phyloP scores from a whole-genome alignment of 2,797 vertebrate species.

The Nannoperca obscura region DNA sequence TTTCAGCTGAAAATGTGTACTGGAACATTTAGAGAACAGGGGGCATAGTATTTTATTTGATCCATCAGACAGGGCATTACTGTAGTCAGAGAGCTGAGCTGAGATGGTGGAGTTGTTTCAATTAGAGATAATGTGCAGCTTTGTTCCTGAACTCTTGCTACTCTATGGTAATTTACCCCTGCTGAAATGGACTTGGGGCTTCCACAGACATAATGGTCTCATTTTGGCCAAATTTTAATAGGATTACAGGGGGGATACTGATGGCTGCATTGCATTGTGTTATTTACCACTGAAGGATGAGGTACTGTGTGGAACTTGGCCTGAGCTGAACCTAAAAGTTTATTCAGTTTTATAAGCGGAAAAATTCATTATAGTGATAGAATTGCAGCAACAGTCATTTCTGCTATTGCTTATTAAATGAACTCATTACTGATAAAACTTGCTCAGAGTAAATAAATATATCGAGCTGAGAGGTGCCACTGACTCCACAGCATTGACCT shows the following conservation, averaged over 20 bases:
- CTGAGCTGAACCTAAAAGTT: constrained; percentile 31
- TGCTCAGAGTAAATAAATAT: background rate
- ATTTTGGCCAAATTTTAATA: constrained; percentile 78
- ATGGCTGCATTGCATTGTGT: constrained; percentile 54
- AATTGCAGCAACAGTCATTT: background rate
- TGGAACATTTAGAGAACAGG: constrained; percentile 50
- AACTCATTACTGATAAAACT: constrained; percentile 1
- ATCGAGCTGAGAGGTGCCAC: background rate
- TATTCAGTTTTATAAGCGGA: constrained; percentile 13
- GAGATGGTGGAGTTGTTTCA: constrained; percentile 75
- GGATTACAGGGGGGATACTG: constrained; percentile 67
- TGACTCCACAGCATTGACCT: background rate
- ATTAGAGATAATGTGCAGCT: constrained; percentile 80
- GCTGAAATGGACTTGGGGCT: constrained; percentile 73
- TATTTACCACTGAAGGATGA: constrained; percentile 70
- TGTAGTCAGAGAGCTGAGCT: constrained; percentile 57
- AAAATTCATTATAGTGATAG: constrained; percentile 1
- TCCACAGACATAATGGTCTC: constrained; percentile 71
- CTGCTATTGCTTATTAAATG: background rate
- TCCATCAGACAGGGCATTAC: constrained; percentile 61
- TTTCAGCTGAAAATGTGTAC: constrained; percentile 52
- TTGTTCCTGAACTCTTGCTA: constrained; percentile 75
- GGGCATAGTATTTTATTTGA: constrained; percentile 49
- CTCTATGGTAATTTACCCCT: constrained; percentile 75
- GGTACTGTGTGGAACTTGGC: constrained; percentile 27